Percentiles rank a stretch among this genome's conserved stretches.
Conservation (phyloP, 2,797 vertebrate species). For the Salmo trutta region DNA sequence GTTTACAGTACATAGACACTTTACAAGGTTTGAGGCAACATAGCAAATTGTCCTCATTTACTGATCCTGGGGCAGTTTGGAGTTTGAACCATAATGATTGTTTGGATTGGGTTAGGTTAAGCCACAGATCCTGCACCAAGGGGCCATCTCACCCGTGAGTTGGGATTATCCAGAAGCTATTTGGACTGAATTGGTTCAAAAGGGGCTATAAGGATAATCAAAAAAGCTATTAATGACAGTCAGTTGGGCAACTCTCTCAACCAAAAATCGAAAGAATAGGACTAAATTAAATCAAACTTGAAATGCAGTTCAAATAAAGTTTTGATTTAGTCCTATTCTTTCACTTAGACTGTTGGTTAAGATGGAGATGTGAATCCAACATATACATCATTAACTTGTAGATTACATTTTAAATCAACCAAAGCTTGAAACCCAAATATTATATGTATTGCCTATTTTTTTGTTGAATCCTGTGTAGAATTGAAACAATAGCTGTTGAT, state of each 20-base stretch:
- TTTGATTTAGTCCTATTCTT: no score
- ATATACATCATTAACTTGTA: no score
- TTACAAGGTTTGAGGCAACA: neutral
- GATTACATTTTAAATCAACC: no score
- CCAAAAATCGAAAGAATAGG: neutral
- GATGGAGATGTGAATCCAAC: no score
- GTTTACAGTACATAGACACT: neutral
- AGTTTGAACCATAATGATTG: conserved; percentile 15
- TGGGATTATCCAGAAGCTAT: conserved; percentile 36
- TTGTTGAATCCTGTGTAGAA: no score
- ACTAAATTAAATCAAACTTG: neutral
- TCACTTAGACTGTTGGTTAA: no score
- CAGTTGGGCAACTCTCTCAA: conserved; percentile 9
- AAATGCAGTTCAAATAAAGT: no score
- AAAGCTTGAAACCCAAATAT: no score
- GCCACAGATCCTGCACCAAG: conserved; percentile 34
- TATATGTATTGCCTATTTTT: no score
- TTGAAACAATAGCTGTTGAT: no score
- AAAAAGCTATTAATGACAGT: conserved; percentile 15
- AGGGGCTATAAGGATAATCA: conserved; percentile 36
- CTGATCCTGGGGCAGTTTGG: neutral
- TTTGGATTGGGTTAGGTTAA: conserved; percentile 35
- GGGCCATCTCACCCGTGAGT: conserved; percentile 31
- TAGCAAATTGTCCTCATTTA: neutral
- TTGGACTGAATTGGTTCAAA: conserved; percentile 62